Evolutionary conservation across 2,888 invertebrate species (phyloP).

Genomic region (Habroteleia sp.): DNA sequence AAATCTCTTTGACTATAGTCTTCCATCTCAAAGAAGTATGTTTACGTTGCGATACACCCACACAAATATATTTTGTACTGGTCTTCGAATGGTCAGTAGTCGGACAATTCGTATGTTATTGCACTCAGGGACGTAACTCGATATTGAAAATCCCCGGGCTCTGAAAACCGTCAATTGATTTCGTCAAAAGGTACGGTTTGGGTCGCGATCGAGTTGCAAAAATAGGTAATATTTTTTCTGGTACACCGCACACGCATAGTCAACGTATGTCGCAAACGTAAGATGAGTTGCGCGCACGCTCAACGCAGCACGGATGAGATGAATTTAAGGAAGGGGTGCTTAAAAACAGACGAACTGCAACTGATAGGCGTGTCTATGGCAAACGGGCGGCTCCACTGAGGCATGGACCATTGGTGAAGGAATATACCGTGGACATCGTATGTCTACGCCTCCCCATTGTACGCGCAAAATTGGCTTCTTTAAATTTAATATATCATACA

Average conservation of each 20-base stretch:
- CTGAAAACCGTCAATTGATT: too few relatives aligned
- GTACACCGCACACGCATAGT: background rate
- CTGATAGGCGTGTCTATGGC: conserved; percentile 69
- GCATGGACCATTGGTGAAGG: conserved; percentile 78
- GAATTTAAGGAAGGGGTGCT: conserved; percentile 61
- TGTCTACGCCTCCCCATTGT: conserved; percentile 74
- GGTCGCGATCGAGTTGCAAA: background rate
- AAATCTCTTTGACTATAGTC: conserved; percentile 73
- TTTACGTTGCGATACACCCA: conserved; percentile 40
- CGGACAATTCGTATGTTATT: conserved; percentile 35
- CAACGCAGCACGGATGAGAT: conserved; percentile 67
- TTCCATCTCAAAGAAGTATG: conserved; percentile 54
- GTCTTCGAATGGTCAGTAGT: conserved; percentile 59
- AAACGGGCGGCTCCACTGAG: conserved; percentile 76
- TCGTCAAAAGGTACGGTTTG: too few relatives aligned
- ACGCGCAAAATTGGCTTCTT: conserved; percentile 22
- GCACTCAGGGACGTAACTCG: conserved; percentile 24
- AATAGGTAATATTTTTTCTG: background rate
- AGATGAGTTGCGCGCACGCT: conserved; percentile 66
- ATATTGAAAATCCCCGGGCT: too few relatives aligned
- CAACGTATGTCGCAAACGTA: conserved; percentile 28
- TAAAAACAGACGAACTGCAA: conserved; percentile 59
- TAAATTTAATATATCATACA: conserved; percentile 45
- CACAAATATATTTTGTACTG: conserved; percentile 27
- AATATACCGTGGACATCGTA: conserved; percentile 72